phyloP scores from a whole-genome alignment of 2,888 invertebrate species.

The Plusia festucae region DNA sequence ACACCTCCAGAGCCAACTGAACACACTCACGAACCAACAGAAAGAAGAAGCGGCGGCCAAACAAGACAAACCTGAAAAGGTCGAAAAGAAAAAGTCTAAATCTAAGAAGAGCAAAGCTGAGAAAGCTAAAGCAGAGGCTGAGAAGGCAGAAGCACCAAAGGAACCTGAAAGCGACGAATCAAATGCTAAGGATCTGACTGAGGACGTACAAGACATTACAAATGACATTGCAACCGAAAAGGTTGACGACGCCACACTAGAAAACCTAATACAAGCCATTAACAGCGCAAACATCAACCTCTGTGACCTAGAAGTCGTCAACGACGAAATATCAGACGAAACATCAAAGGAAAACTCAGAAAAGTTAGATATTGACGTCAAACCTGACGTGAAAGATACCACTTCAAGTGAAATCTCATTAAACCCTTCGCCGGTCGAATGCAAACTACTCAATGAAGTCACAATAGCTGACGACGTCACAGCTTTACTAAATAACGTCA shows the following conservation, averaged over 20 bases:
- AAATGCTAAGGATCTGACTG: slow-evolving; percentile 47
- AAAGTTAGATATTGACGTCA: slow-evolving; percentile 30
- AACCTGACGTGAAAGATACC: slow-evolving; percentile 32
- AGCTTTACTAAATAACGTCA: slow-evolving; percentile 5
- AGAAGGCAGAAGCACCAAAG: slow-evolving; percentile 58
- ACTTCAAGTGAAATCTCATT: slow-evolving; percentile 38
- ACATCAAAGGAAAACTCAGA: slow-evolving; percentile 52
- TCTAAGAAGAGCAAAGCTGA: slow-evolving; percentile 79
- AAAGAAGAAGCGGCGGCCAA: slow-evolving; percentile 78
- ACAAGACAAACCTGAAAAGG: slow-evolving; percentile 70
- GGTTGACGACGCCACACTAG: slow-evolving; percentile 75
- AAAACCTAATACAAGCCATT: slow-evolving; percentile 78
- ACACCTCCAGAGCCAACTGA: slow-evolving; percentile 89
- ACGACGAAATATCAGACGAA: slow-evolving; percentile 61
- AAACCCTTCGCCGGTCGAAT: slow-evolving; percentile 35
- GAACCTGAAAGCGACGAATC: slow-evolving; percentile 58
- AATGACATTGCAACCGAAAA: slow-evolving; percentile 64
- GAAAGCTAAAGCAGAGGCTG: slow-evolving; percentile 61
- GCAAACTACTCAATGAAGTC: slow-evolving; percentile 20
- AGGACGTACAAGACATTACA: slow-evolving; percentile 55
- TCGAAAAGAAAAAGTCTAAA: slow-evolving; percentile 76
- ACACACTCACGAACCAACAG: slow-evolving; percentile 79
- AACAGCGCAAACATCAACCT: slow-evolving; percentile 77
- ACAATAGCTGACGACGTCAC: slow-evolving; percentile 19
- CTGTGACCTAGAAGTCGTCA: slow-evolving; percentile 72